A percentile compares a stretch with the other conserved stretches of the same genome.
phyloP scores from a whole-genome alignment of 2,797 vertebrate genomes.

The Siniperca scherzeri region DNA sequence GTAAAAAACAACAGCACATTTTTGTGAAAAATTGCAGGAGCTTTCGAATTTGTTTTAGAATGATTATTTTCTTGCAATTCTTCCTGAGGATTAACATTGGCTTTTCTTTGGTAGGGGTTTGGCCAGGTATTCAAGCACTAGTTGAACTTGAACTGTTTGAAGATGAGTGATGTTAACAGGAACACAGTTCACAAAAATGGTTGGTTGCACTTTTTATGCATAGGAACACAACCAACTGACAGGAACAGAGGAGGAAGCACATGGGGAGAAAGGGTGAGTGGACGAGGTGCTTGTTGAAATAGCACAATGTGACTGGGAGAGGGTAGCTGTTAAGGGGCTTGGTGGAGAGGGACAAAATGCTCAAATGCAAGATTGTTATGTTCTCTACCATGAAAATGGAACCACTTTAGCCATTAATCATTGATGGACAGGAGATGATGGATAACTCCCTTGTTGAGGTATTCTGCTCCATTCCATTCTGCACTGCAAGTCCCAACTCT shows the following conservation, averaged over 20 bases:
- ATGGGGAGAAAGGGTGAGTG: constrained; percentile 41
- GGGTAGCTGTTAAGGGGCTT: constrained; percentile 47
- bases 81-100: background rate
- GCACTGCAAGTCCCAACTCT: constrained; percentile 8
- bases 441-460: constrained; percentile 69
- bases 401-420: constrained; percentile 84
- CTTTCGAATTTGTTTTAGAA: background rate
- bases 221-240: constrained; percentile 44
- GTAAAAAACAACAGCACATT: background rate
- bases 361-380: constrained; percentile 75
- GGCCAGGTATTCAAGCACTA: constrained; percentile 25
- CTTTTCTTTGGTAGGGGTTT: background rate
- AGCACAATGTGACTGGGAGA: constrained; percentile 56
- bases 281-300: constrained; percentile 56
- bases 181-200: constrained; percentile 53
- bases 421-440: constrained; percentile 79
- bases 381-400: constrained; percentile 83
- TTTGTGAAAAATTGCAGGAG: background rate
- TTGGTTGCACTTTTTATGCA: constrained; percentile 53
- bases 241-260: constrained; percentile 42
- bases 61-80: background rate
- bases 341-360: constrained; percentile 59
- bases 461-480: constrained; percentile 35
- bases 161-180: constrained; percentile 55
- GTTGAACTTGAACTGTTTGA: constrained; percentile 43